Evolutionary conservation across 1,140 invertebrate species (phyloP).

Genomic region (Yoshiicerus persimilis): DNA sequence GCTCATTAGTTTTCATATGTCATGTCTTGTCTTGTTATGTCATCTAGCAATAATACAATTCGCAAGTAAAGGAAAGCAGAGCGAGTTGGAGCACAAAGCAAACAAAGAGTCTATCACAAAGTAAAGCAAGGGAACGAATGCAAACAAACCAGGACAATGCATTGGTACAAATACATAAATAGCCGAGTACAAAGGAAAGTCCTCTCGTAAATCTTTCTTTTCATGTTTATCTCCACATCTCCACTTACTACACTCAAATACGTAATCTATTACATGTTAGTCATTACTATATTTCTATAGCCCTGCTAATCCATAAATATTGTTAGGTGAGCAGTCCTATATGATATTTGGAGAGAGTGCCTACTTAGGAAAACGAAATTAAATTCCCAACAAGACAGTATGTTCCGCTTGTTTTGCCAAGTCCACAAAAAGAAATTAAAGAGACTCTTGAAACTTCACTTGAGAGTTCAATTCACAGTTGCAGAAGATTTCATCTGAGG

Average conservation of each 20-base stretch:
- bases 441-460: not conserved
- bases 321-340: too few relatives aligned
- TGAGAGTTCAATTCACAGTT: not conserved
- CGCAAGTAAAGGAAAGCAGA: not conserved
- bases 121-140: not conserved
- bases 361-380: too few relatives aligned
- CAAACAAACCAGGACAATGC: not conserved
- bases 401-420: not conserved
- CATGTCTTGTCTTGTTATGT: not conserved
- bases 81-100: not conserved
- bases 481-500: not conserved
- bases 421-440: not conserved
- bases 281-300: not conserved
- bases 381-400: not conserved
- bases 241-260: not conserved
- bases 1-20: not conserved
- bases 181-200: not conserved
- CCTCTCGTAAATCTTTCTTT: not conserved
- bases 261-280: too few relatives aligned
- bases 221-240: not conserved
- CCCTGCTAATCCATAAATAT: too few relatives aligned
- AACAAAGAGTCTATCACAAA: not conserved
- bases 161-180: not conserved
- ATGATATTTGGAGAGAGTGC: not conserved
- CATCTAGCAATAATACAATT: not conserved